phyloP scores from a whole-genome alignment of 1,140 invertebrate species.

The Drosophila hydei region DNA sequence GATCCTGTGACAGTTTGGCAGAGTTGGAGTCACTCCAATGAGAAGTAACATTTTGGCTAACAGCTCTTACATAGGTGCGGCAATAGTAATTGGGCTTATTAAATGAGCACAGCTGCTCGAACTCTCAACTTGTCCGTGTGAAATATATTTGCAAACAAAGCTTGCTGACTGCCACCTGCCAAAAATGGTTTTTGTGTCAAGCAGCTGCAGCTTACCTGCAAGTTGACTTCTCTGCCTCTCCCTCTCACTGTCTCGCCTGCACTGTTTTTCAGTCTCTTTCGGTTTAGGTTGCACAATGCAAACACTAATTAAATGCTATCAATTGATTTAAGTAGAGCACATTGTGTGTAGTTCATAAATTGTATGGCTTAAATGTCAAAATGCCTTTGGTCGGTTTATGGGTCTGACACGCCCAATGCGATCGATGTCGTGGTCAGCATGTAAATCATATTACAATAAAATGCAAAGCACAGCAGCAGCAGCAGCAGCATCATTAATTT shows the following conservation, averaged over 20 bases:
- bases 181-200: background rate
- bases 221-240: background rate
- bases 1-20: too few species aligned
- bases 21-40: too few species aligned
- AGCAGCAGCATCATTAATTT: slow-evolving; percentile 73
- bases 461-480: slow-evolving; percentile 47
- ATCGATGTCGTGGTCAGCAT: slow-evolving; percentile 44
- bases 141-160: too few species aligned
- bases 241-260: background rate
- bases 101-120: too few species aligned
- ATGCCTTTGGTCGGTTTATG: slow-evolving; percentile 12
- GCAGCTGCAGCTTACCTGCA: background rate
- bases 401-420: slow-evolving; percentile 33
- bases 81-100: too few species aligned
- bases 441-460: slow-evolving; percentile 79
- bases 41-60: too few species aligned
- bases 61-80: too few species aligned
- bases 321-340: slow-evolving; percentile 73
- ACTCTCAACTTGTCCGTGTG: too few species aligned
- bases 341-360: slow-evolving; percentile 76
- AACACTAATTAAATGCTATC: slow-evolving; percentile 71
- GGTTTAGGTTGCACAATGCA: slow-evolving; percentile 21
- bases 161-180: too few species aligned
- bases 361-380: slow-evolving; percentile 60
- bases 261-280: slow-evolving; percentile 3